phyloP scores from a whole-genome alignment of 2,113 vertebrate genomes.

The Stictonetta naevosa region DNA sequence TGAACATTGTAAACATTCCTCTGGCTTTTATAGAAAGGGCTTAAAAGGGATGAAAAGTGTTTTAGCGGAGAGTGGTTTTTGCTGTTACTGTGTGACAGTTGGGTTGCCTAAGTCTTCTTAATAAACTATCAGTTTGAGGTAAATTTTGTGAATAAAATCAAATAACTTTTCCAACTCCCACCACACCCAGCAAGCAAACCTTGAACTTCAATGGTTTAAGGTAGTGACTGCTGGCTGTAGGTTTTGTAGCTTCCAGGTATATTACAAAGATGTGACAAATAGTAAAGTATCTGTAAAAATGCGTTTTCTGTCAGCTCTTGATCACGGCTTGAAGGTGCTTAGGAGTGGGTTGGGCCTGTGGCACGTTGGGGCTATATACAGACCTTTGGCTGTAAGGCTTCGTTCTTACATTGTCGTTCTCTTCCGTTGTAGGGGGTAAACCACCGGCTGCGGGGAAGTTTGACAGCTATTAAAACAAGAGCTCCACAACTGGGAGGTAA shows the following conservation, averaged over 20 bases:
- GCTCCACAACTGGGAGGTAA: constrained; percentile 95
- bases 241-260: not conserved
- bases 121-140: not conserved
- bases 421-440: constrained; percentile 84
- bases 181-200: too few species aligned
- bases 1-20: not conserved
- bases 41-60: not conserved
- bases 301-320: not conserved
- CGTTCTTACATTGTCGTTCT: not conserved
- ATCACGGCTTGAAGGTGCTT: not conserved
- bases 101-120: not conserved
- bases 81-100: not conserved
- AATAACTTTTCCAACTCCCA: not conserved
- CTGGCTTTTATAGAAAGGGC: not conserved
- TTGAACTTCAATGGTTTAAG: too few species aligned
- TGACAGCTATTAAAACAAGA: constrained; percentile 91
- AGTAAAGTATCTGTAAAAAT: not conserved
- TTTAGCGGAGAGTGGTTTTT: not conserved
- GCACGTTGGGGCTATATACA: fast-evolving
- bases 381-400: not conserved
- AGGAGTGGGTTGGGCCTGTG: not conserved
- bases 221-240: not conserved
- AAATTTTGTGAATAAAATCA: not conserved
- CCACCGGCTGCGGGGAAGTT: constrained; percentile 89
- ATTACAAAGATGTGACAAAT: not conserved